Conservation (phyloP, 2,888 invertebrate genomes). For the Caenorhabditis becei region DNA sequence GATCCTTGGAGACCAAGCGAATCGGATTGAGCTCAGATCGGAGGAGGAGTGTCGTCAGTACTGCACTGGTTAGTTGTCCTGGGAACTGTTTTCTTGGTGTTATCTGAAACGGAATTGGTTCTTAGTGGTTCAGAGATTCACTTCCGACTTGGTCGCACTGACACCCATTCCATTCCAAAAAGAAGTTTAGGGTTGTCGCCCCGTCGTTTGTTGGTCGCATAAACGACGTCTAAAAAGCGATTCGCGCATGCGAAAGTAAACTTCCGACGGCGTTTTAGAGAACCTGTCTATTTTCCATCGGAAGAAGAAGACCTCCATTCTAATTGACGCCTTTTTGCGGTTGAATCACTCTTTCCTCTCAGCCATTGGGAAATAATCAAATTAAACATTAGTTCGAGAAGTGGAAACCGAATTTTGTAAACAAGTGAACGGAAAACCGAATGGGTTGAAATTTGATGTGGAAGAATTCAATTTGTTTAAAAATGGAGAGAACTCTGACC, state of each 20-base stretch:
- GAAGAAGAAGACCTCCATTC: conserved; percentile 30
- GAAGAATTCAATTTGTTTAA: too few species aligned
- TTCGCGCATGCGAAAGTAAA: conserved; percentile 51
- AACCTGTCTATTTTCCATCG: conserved; percentile 37
- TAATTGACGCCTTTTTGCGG: conserved; percentile 35
- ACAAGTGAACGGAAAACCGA: neutral
- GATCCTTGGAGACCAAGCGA: conserved; percentile 72
- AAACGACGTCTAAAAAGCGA: conserved; percentile 46
- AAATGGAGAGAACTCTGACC: too few species aligned
- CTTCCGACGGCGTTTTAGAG: conserved; percentile 54
- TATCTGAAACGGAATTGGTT: conserved; percentile 6
- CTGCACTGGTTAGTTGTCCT: conserved; percentile 71
- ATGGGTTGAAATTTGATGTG: neutral
- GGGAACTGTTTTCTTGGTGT: neutral
- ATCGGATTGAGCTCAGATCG: conserved; percentile 68
- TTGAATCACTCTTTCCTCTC: conserved; percentile 15
- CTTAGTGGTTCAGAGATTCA: neutral
- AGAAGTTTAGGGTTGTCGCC: conserved; percentile 19
- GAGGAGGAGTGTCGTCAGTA: conserved; percentile 77
- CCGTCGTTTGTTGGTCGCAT: conserved; percentile 28
- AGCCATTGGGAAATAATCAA: conserved; percentile 24
- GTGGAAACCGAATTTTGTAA: neutral
- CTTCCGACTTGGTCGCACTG: conserved; percentile 8
- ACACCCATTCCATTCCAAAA: conserved; percentile 33
- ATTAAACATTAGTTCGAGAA: conserved; percentile 20